Percentiles rank a stretch among this genome's conserved stretches.
Evolutionary conservation across 2,113 vertebrate species (phyloP).

Genomic region (Ailuropoda melanoleuca): DNA sequence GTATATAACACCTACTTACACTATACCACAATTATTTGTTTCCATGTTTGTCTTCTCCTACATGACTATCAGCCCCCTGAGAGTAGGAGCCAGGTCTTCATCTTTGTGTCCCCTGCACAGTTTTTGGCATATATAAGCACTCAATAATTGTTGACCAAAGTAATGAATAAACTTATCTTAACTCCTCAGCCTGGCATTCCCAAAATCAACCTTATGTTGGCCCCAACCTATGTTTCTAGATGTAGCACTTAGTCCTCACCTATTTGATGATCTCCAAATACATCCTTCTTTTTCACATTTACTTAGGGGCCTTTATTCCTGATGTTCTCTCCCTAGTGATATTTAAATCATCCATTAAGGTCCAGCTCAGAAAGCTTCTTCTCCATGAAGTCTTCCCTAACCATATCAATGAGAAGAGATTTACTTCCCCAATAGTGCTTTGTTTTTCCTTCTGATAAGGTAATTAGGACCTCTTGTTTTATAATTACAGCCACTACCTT

Average conservation of each 20-base stretch:
- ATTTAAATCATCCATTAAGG: not conserved
- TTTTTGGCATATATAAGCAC: not conserved
- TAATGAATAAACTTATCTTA: not conserved
- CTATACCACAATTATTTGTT: not conserved
- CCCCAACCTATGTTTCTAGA: not conserved
- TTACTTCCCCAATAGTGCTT: not conserved
- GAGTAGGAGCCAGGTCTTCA: not conserved
- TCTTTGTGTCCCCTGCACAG: not conserved
- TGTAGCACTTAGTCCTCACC: not conserved
- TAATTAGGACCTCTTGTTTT: not conserved
- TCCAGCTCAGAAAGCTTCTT: not conserved
- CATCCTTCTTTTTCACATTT: slow-evolving; percentile 21
- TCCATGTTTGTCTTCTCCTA: not conserved
- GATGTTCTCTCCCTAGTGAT: not conserved
- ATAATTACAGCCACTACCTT: not conserved
- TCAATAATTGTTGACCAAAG: not conserved
- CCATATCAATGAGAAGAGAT: not conserved
- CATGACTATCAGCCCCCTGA: not conserved
- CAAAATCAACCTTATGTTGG: not conserved
- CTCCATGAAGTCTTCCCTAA: not conserved
- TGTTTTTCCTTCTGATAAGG: not conserved
- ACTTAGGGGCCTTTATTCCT: not conserved
- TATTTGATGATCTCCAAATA: not conserved
- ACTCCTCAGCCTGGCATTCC: not conserved
- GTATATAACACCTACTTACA: not conserved